Percentiles rank a stretch among this genome's conserved stretches.
phyloP scores from a whole-genome alignment of 1,140 invertebrate species.

The Drosophila auraria region DNA sequence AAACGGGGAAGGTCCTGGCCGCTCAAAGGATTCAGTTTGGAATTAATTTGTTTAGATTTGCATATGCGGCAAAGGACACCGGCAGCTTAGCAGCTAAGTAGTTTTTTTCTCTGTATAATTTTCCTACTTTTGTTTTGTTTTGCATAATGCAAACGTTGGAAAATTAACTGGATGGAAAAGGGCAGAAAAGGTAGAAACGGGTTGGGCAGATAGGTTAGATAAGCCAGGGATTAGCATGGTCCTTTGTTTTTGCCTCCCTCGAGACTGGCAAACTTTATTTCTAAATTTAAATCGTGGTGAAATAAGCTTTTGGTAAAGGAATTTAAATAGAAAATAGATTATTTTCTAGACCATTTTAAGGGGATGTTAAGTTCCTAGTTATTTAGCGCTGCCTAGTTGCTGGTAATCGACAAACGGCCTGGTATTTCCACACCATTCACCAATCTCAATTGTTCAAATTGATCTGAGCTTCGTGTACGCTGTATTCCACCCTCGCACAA shows the following conservation, averaged over 20 bases:
- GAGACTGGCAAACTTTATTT: constrained; percentile 6
- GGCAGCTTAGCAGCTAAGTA: constrained; percentile 76
- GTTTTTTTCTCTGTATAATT: constrained; percentile 56
- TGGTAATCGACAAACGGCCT: constrained; percentile 21
- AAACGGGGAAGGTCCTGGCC: not conserved
- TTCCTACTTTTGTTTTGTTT: constrained; percentile 58
- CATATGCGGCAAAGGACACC: constrained; percentile 71
- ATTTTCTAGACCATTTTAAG: not conserved
- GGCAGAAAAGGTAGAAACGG: constrained; percentile 1
- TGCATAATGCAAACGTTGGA: constrained; percentile 70
- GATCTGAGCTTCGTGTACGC: not conserved
- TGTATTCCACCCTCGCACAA: constrained; percentile 7
- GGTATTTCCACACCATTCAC: constrained; percentile 3
- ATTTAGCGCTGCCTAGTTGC: not conserved
- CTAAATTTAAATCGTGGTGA: constrained; percentile 13
- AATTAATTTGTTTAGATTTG: constrained; percentile 82
- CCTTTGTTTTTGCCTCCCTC: constrained; percentile 21
- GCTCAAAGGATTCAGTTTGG: constrained; percentile 75
- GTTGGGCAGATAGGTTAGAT: constrained; percentile 34
- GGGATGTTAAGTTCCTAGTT: not conserved
- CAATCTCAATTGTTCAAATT: constrained; percentile 24
- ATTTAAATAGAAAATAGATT: not conserved
- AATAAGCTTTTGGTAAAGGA: not conserved
- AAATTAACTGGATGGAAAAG: constrained; percentile 62
- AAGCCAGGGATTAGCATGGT: constrained; percentile 56